A percentile compares a stretch with the other conserved stretches of the same genome.
Conservation (phyloP, 2,888 invertebrate genomes). For the Venustoraphidia nigricollis region DNA sequence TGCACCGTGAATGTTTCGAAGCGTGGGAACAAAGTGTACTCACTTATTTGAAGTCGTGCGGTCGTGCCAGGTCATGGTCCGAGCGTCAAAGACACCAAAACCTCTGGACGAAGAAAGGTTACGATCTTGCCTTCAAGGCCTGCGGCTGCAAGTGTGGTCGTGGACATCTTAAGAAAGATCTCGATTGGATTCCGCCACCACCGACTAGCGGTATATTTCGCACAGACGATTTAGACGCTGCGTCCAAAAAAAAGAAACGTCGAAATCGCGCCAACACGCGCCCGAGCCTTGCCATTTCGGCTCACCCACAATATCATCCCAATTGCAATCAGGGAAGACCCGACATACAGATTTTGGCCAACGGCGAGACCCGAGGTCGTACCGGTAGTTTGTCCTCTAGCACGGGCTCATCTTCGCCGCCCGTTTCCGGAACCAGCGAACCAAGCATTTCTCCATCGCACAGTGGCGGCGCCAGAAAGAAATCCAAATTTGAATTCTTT, state of each 20-base stretch:
- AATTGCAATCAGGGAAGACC: slow-evolving; percentile 18
- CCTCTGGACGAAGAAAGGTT: slow-evolving; percentile 95
- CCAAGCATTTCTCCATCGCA: slow-evolving; percentile 60
- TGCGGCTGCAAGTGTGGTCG: slow-evolving; percentile 88
- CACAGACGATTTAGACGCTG: slow-evolving; percentile 35
- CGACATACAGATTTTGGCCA: slow-evolving; percentile 22
- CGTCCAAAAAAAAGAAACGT: slow-evolving; percentile 47
- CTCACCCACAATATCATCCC: slow-evolving; percentile 27
- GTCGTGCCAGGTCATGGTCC: slow-evolving; percentile 86
- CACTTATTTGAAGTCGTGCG: slow-evolving; percentile 78
- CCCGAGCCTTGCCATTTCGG: slow-evolving; percentile 41
- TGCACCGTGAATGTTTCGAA: slow-evolving; percentile 94
- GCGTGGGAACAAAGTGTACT: slow-evolving; percentile 84
- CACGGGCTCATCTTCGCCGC: slow-evolving; percentile 67
- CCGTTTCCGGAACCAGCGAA: slow-evolving; percentile 59
- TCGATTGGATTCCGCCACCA: slow-evolving; percentile 74
- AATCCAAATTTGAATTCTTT: slow-evolving; percentile 61
- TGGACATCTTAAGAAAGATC: slow-evolving; percentile 86
- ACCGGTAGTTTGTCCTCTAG: slow-evolving; percentile 65
- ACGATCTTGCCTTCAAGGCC: slow-evolving; percentile 88
- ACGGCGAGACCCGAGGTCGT: slow-evolving; percentile 39
- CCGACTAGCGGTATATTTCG: slow-evolving; percentile 33
- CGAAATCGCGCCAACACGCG: slow-evolving; percentile 49
- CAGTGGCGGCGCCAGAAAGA: slow-evolving; percentile 45
- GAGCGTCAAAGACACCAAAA: slow-evolving; percentile 89